Percentiles rank a stretch among this genome's conserved stretches.
phyloP scores from a whole-genome alignment of 2,113 vertebrate species.

The Neodon shergylaensis region DNA sequence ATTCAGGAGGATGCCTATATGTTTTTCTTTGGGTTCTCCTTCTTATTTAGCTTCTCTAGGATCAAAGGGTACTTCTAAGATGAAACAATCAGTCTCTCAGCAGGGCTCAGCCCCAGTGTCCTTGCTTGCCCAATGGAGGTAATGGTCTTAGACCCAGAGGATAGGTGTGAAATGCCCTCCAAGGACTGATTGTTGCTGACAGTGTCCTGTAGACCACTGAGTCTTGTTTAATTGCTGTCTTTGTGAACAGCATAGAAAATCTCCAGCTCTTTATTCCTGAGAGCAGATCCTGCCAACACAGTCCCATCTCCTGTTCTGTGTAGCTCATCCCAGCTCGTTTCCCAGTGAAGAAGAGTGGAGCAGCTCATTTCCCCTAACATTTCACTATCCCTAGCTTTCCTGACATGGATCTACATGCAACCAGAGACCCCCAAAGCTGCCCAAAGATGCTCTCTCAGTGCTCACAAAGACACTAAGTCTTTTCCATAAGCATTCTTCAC shows the following conservation, averaged over 20 bases:
- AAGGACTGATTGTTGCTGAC: neutral
- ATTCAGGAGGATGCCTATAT: too few species aligned
- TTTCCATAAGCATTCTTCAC: neutral
- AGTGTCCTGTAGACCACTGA: neutral
- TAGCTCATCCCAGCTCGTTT: neutral
- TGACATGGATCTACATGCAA: neutral
- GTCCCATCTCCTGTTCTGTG: neutral
- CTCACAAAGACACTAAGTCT: slow-evolving; percentile 14
- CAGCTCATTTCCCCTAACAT: neutral
- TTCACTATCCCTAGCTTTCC: neutral
- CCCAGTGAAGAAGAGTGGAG: neutral
- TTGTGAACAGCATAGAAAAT: neutral
- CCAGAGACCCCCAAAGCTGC: neutral
- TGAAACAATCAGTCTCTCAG: neutral
- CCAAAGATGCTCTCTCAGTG: neutral
- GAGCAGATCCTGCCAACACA: neutral
- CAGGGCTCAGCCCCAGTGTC: neutral
- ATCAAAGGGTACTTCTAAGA: neutral
- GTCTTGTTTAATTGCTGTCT: neutral
- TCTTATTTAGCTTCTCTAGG: too few species aligned
- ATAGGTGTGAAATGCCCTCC: neutral
- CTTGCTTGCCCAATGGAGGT: neutral
- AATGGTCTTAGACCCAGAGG: neutral
- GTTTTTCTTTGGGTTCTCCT: too few species aligned
- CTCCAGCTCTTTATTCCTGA: neutral